Evolutionary conservation across 2,888 invertebrate species (phyloP).

Genomic region (Tinea trinotella): DNA sequence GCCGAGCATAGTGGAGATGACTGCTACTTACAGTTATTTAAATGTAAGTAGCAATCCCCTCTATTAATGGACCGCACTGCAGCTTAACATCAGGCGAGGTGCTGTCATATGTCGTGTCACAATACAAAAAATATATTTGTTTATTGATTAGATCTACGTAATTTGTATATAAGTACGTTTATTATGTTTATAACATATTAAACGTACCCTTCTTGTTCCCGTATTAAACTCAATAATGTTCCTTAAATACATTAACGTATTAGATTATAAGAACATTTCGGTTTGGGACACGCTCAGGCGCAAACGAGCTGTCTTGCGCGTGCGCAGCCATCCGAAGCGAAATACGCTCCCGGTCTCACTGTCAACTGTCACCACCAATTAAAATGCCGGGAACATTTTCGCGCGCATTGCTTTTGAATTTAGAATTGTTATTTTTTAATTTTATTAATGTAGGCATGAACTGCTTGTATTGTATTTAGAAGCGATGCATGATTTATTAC

Average conservation of each 20-base stretch:
- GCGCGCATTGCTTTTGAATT: constrained; percentile 49
- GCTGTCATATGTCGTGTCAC: too few species aligned
- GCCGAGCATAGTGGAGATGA: too few species aligned
- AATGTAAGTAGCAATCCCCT: too few species aligned
- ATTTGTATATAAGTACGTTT: too few species aligned
- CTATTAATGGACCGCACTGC: too few species aligned
- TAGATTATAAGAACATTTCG: constrained; percentile 38
- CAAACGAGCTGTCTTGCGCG: constrained; percentile 47
- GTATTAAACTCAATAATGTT: not conserved
- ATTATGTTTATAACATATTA: too few species aligned
- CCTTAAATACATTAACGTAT: constrained; percentile 1
- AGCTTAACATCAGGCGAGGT: too few species aligned
- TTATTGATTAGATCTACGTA: too few species aligned
- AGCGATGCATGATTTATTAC: not conserved
- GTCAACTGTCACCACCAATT: constrained; percentile 65
- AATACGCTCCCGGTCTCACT: constrained; percentile 8
- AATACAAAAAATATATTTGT: too few species aligned
- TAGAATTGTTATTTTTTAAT: constrained; percentile 34
- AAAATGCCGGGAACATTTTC: constrained; percentile 57
- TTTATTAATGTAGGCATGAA: not conserved
- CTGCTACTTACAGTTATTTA: too few species aligned
- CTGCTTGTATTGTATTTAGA: not conserved
- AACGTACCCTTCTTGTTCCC: too few species aligned
- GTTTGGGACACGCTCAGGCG: constrained; percentile 48
- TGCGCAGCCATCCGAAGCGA: constrained; percentile 32